These are phyloP conservation scores for Gonioctena quinquepunctata DNA, from an alignment of 1,140 invertebrate genomes.

Conservation along the genomic window DNA sequence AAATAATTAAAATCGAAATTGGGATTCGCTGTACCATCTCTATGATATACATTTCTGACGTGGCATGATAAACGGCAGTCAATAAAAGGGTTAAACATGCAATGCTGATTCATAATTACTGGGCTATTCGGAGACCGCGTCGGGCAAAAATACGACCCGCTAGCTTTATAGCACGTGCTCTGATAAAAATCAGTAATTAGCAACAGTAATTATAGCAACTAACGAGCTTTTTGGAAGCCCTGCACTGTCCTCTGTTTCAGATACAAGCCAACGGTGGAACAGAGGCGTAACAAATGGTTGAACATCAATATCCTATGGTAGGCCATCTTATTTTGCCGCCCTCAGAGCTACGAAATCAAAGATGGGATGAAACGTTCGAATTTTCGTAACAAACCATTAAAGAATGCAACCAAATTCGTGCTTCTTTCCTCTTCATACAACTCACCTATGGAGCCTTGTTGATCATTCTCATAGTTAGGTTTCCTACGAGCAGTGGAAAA, in stretches of 20 bases:
- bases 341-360: too few relatives aligned
- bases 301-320: too few relatives aligned
- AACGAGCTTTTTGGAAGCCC: slow-evolving; percentile 50
- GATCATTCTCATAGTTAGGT: too few relatives aligned
- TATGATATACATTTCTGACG: slow-evolving; percentile 37
- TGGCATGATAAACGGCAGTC: slow-evolving; percentile 45
- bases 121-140: slow-evolving; percentile 25
- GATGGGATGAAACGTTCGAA: too few relatives aligned
- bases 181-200: slow-evolving; percentile 57
- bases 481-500: too few relatives aligned
- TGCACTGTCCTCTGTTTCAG: slow-evolving; percentile 33
- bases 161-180: slow-evolving; percentile 49
- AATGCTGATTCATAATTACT: slow-evolving; percentile 52
- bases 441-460: too few relatives aligned
- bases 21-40: slow-evolving; percentile 20
- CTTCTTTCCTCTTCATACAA: too few relatives aligned
- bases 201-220: slow-evolving; percentile 54
- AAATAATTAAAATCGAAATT: slow-evolving; percentile 42
- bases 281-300: background rate
- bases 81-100: slow-evolving; percentile 52
- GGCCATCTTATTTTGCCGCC: too few relatives aligned
- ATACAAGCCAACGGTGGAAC: slow-evolving; percentile 22
- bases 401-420: too few relatives aligned
- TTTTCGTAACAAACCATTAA: too few relatives aligned
- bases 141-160: slow-evolving; percentile 44